Conservation (phyloP, 2,797 vertebrate species). For the Petrocephalus schoutedeni region DNA sequence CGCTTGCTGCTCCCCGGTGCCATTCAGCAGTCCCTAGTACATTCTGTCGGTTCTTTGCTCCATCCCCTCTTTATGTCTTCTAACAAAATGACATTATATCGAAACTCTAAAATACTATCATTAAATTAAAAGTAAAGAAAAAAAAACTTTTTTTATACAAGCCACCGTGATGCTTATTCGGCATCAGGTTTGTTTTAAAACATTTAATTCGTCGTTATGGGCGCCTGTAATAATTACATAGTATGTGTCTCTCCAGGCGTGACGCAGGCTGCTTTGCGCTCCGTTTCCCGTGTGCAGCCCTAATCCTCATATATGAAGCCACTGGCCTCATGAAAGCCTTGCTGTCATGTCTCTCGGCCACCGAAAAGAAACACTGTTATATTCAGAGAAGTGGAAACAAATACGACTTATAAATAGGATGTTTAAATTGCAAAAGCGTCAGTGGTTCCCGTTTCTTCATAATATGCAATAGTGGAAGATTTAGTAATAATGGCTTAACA, state of each 20-base stretch:
- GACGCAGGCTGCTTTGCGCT: neutral
- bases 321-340: neutral
- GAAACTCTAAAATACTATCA: neutral
- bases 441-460: neutral
- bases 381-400: conserved; percentile 6
- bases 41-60: neutral
- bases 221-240: neutral
- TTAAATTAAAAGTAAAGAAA: neutral
- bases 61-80: neutral
- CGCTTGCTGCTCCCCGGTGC: neutral
- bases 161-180: neutral
- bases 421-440: neutral
- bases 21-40: neutral
- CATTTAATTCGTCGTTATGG: neutral
- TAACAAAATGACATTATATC: neutral
- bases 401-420: neutral
- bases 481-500: conserved; percentile 8
- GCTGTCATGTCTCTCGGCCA: neutral
- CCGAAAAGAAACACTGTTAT: neutral
- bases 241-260: neutral
- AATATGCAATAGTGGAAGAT: neutral
- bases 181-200: neutral
- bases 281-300: neutral
- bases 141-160: neutral
- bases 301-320: neutral